Percentiles rank a stretch among this genome's conserved stretches.
Evolutionary conservation across 2,888 invertebrate genomes (phyloP).

Genomic region (Cephus nigrinus): DNA sequence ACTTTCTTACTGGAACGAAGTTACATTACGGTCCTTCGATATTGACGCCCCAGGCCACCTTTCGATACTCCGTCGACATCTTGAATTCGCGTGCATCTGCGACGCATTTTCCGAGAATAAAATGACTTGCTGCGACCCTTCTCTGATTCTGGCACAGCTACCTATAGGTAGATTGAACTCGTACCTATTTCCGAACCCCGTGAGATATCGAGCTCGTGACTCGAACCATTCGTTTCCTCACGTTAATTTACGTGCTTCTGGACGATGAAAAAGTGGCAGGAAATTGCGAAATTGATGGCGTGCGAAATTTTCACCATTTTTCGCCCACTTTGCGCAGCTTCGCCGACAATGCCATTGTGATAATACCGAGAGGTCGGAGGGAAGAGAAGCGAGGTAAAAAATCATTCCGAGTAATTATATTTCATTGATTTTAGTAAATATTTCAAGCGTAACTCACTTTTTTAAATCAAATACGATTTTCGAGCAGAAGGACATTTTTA

Average conservation of each 20-base stretch:
- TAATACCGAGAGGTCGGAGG: background rate
- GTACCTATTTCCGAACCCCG: background rate
- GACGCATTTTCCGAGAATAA: background rate
- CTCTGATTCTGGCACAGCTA: background rate
- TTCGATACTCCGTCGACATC: background rate
- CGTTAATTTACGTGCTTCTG: background rate
- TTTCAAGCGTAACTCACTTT: background rate
- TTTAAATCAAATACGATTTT: background rate
- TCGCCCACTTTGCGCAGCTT: background rate
- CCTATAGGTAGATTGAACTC: background rate
- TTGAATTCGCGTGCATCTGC: background rate
- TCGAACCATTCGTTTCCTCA: background rate
- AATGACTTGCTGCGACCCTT: background rate
- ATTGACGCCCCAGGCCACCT: background rate
- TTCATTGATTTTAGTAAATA: background rate
- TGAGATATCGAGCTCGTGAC: background rate
- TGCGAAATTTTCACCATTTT: background rate
- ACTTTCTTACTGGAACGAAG: background rate
- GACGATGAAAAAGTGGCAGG: background rate
- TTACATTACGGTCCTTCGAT: background rate
- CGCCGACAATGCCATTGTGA: background rate
- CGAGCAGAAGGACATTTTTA: background rate
- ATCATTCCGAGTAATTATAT: background rate
- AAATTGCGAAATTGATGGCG: background rate
- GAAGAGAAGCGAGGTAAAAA: background rate